These are phyloP conservation scores for Lasioglossum villosulum DNA, from an alignment of 2,888 invertebrate species.

Conservation along the genomic window DNA sequence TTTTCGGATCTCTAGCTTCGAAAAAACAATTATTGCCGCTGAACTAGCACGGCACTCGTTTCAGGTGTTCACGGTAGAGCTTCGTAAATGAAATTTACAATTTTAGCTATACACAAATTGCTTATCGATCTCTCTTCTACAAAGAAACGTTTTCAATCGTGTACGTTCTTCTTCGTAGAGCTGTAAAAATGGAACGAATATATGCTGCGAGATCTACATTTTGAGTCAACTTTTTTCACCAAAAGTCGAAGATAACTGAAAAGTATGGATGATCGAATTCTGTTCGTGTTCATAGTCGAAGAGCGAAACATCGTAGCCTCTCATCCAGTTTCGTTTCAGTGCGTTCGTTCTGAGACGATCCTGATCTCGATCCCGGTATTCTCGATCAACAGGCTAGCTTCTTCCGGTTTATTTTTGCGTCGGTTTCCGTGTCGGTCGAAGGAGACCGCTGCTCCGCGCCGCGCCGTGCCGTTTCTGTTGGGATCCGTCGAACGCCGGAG, in stretches of 20 bases:
- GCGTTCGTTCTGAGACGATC: background rate
- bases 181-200: no score
- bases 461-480: background rate
- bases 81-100: no score
- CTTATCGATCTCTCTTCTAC: no score
- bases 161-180: no score
- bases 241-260: background rate
- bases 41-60: no score
- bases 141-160: no score
- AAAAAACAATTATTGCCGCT: no score
- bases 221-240: background rate
- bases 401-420: background rate
- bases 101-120: no score
- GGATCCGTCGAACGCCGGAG: background rate
- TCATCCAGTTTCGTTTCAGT: background rate
- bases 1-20: background rate
- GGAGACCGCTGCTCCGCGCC: no score
- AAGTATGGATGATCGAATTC: background rate
- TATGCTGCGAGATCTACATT: background rate
- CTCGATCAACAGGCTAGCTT: background rate
- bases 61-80: no score
- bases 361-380: background rate
- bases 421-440: background rate
- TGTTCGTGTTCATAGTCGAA: background rate
- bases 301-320: background rate